Conservation (phyloP, 2,797 vertebrate genomes). For the Naso thynnoides region DNA sequence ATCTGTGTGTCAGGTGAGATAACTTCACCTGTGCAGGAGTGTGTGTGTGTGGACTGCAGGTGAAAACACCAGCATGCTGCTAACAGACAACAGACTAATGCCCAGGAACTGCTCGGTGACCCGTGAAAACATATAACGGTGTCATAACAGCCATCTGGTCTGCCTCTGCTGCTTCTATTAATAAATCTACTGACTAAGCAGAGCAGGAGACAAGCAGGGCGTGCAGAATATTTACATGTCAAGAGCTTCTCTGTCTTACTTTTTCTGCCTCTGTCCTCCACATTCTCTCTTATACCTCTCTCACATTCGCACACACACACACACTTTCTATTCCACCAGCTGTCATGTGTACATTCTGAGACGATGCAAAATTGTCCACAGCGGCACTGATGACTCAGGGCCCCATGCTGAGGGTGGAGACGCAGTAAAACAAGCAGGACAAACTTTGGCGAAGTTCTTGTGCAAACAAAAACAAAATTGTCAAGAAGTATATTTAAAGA, state of each 20-base stretch:
- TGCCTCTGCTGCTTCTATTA: conserved; percentile 58
- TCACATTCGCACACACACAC: neutral
- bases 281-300: neutral
- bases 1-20: conserved; percentile 70
- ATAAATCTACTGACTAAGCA: conserved; percentile 69
- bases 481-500: neutral
- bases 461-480: neutral
- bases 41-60: conserved; percentile 54
- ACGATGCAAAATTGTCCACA: neutral
- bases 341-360: conserved; percentile 30
- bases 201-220: conserved; percentile 29
- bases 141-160: conserved; percentile 76
- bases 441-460: conserved; percentile 1
- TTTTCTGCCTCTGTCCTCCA: conserved; percentile 3
- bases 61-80: conserved; percentile 62
- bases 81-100: conserved; percentile 64
- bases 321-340: conserved; percentile 12
- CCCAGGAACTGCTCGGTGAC: conserved; percentile 58
- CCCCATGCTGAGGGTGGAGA: neutral
- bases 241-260: conserved; percentile 25
- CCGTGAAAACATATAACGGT: conserved; percentile 66
- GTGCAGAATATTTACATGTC: conserved; percentile 46
- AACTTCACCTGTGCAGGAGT: conserved; percentile 53
- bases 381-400: conserved; percentile 40
- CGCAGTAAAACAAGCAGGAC: neutral